These are phyloP conservation scores for Drosophila pseudotakahashii DNA, from an alignment of 2,888 invertebrate species.

Conservation along the genomic window DNA sequence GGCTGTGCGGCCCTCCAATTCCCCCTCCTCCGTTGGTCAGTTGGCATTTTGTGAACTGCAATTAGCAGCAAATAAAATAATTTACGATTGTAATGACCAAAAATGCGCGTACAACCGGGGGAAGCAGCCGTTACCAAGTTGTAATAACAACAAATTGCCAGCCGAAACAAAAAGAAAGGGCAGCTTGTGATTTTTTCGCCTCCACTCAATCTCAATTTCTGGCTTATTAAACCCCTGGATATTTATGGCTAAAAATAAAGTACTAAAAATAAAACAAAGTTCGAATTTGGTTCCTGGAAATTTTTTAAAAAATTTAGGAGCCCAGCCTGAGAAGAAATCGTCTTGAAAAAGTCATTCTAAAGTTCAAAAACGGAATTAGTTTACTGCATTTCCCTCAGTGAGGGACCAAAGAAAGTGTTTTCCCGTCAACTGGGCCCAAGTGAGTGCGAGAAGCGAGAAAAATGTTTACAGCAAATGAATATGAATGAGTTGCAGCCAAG, in stretches of 20 bases:
- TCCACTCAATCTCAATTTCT: conserved; percentile 3
- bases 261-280: conserved; percentile 7
- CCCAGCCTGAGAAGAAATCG: too few relatives aligned
- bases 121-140: conserved; percentile 20
- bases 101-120: conserved; percentile 43
- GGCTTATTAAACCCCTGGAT: conserved; percentile 69
- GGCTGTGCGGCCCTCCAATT: conserved; percentile 16
- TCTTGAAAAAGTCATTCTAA: neutral
- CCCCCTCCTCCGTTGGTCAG: conserved; percentile 9
- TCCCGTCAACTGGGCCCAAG: conserved; percentile 39
- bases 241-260: conserved; percentile 65
- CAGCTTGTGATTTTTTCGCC: conserved; percentile 46
- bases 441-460: conserved; percentile 21
- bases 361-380: neutral
- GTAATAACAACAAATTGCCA: conserved; percentile 35
- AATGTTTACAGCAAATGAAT: conserved; percentile 43
- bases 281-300: too few relatives aligned
- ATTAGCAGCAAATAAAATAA: conserved; percentile 80
- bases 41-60: conserved; percentile 72
- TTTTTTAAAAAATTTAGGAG: too few relatives aligned
- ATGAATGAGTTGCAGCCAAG: conserved; percentile 38
- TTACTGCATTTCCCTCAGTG: neutral
- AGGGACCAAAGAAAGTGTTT: neutral
- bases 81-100: conserved; percentile 75
- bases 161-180: neutral